phyloP scores from a whole-genome alignment of 2,888 invertebrate species.

The Microchrysa polita region DNA sequence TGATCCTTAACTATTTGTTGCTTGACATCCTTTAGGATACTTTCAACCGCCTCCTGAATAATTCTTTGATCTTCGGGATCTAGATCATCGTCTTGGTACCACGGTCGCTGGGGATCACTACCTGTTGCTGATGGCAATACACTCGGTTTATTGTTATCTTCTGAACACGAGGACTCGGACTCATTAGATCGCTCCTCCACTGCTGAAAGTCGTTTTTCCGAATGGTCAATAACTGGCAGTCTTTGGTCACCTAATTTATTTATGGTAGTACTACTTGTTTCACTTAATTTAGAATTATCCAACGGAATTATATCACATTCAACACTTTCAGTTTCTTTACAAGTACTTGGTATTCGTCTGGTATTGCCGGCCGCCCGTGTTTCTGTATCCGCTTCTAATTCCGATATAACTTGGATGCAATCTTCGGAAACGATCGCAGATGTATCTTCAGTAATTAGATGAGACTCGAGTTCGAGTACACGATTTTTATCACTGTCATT shows the following conservation, averaged over 20 bases:
- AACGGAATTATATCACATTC: slow-evolving; percentile 31
- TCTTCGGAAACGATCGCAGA: neutral
- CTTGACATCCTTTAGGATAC: slow-evolving; percentile 31
- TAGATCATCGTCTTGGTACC: slow-evolving; percentile 37
- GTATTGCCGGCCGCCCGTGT: neutral
- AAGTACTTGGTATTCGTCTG: neutral
- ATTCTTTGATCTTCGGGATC: slow-evolving; percentile 38
- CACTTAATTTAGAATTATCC: slow-evolving; percentile 14
- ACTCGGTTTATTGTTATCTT: slow-evolving; percentile 23
- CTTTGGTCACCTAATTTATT: slow-evolving; percentile 11
- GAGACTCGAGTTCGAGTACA: slow-evolving; percentile 61
- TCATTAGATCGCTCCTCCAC: slow-evolving; percentile 33
- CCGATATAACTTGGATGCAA: slow-evolving; percentile 12
- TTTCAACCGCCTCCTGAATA: slow-evolving; percentile 39
- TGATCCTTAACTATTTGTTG: slow-evolving; percentile 18
- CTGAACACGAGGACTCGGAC: slow-evolving; percentile 13
- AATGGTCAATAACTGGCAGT: slow-evolving; percentile 23
- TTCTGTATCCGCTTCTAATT: slow-evolving; percentile 2
- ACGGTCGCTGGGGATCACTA: neutral
- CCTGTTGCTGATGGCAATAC: neutral
- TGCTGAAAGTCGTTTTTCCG: neutral
- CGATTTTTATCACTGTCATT: slow-evolving; percentile 42
- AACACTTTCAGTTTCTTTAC: slow-evolving; percentile 40
- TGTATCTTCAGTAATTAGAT: slow-evolving; percentile 57
- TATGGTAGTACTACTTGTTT: slow-evolving; percentile 1